Percentiles rank a stretch among this genome's conserved stretches.
Evolutionary conservation across 2,797 vertebrate species (phyloP).

Genomic region (Moxostoma hubbsi): DNA sequence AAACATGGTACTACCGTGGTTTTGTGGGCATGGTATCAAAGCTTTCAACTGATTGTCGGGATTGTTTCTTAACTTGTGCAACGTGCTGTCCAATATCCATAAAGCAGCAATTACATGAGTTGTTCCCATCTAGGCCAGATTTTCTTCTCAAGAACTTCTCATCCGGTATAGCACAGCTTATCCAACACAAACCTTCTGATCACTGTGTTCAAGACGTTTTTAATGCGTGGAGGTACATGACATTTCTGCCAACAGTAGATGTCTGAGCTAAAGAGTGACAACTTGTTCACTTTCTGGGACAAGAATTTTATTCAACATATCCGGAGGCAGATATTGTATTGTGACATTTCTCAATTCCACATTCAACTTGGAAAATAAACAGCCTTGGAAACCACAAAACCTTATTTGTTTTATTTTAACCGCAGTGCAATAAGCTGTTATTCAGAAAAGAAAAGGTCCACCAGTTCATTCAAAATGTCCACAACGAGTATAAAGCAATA

Average conservation of each 20-base stretch:
- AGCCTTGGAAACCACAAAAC: not conserved
- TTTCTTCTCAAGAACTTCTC: constrained; percentile 42
- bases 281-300: constrained; percentile 7
- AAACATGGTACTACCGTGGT: not conserved
- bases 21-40: not conserved
- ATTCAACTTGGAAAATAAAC: constrained; percentile 10
- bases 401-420: not conserved
- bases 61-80: not conserved
- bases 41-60: no score
- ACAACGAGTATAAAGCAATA: not conserved
- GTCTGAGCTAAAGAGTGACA: constrained; percentile 29
- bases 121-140: constrained; percentile 27
- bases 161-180: constrained; percentile 63
- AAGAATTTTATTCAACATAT: constrained; percentile 20
- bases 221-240: constrained; percentile 56
- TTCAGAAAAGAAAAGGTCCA: not conserved
- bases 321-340: constrained; percentile 19
- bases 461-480: no score
- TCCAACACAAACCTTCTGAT: constrained; percentile 63
- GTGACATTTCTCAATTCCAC: constrained; percentile 5
- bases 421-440: not conserved
- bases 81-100: not conserved
- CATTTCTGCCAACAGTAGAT: constrained; percentile 34
- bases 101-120: not conserved
- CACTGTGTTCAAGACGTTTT: constrained; percentile 63